Evolutionary conservation across 2,888 invertebrate species (phyloP).

Genomic region (Eilema caniola): DNA sequence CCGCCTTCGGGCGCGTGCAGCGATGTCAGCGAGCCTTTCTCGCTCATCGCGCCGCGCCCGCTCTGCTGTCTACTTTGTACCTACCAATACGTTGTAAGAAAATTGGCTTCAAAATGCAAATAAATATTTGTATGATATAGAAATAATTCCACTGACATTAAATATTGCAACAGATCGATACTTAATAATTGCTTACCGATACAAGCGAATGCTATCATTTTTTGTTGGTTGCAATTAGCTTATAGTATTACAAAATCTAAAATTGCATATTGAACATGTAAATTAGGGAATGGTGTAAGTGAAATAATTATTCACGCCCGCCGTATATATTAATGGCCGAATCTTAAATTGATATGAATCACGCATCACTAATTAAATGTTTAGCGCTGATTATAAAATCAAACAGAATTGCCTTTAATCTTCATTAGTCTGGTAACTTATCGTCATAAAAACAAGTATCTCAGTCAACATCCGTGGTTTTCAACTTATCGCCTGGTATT

Average conservation of each 20-base stretch:
- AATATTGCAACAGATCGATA: constrained; percentile 3
- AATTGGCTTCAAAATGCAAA: neutral
- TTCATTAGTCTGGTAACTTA: too few species aligned
- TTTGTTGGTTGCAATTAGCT: neutral
- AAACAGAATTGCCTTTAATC: too few species aligned
- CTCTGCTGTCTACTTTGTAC: too few species aligned
- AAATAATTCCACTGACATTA: neutral
- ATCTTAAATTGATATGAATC: neutral
- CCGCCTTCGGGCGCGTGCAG: too few species aligned
- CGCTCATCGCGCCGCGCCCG: too few species aligned
- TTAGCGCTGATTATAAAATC: too few species aligned
- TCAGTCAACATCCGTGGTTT: too few species aligned
- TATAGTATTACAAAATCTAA: neutral
- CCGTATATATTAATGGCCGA: neutral
- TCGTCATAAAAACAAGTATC: too few species aligned
- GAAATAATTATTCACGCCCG: neutral
- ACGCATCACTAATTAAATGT: neutral
- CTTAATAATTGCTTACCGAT: neutral
- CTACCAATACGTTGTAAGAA: neutral
- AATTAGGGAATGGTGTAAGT: neutral
- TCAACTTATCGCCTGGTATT: too few species aligned
- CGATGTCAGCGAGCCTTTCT: too few species aligned
- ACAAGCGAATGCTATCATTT: neutral
- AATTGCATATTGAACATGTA: constrained; percentile 3
- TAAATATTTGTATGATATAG: neutral